A percentile compares a stretch with the other conserved stretches of the same genome.
Evolutionary conservation across 1,140 invertebrate genomes (phyloP).

Genomic region (Limonius californicus): DNA sequence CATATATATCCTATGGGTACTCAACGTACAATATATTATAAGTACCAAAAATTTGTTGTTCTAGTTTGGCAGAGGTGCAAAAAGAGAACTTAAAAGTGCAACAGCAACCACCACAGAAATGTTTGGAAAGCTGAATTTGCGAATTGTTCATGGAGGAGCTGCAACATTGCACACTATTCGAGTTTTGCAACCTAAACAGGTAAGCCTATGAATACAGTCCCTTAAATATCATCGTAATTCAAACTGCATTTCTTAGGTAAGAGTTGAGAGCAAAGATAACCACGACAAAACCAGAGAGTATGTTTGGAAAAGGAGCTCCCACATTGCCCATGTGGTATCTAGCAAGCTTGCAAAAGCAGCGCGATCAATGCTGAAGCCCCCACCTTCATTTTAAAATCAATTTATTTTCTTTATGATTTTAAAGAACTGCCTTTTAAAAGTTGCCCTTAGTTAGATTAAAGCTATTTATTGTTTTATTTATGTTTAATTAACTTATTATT

Average conservation of each 20-base stretch:
- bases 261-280: conserved; percentile 74
- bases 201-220: conserved; percentile 46
- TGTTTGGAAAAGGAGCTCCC: conserved; percentile 73
- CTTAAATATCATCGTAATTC: too few relatives aligned
- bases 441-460: too few relatives aligned
- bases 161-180: conserved; percentile 77
- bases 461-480: too few relatives aligned
- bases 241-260: conserved; percentile 64
- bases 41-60: too few relatives aligned
- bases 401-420: too few relatives aligned
- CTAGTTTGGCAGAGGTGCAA: conserved; percentile 68
- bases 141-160: conserved; percentile 70
- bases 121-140: conserved; percentile 71
- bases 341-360: conserved; percentile 72
- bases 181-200: conserved; percentile 81
- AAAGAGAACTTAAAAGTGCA: conserved; percentile 73
- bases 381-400: conserved; percentile 19
- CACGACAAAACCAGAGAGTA: conserved; percentile 78
- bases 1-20: too few relatives aligned
- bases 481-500: neutral
- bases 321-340: conserved; percentile 77
- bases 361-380: conserved; percentile 66
- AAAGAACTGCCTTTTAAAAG: too few relatives aligned
- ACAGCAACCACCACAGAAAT: conserved; percentile 82
- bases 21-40: too few relatives aligned